phyloP scores from a whole-genome alignment of 2,888 invertebrate species.

The Mythimna ferrago region DNA sequence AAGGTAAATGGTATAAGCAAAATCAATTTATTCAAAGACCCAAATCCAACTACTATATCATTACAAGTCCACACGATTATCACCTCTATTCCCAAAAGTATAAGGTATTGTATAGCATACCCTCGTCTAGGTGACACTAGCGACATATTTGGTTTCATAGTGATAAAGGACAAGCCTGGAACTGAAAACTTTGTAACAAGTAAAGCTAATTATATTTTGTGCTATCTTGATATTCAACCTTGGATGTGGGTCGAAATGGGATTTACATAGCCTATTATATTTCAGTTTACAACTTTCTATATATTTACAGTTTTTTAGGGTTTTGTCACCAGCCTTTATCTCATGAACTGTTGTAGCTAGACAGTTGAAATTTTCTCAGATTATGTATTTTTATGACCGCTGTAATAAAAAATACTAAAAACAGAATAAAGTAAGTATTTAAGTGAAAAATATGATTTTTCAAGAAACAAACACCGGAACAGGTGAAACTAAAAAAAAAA shows the following conservation, averaged over 20 bases:
- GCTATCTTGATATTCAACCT: slow-evolving; percentile 12
- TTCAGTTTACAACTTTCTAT: not conserved
- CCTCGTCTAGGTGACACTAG: slow-evolving; percentile 4
- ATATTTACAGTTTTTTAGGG: not conserved
- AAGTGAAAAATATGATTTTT: too few species aligned
- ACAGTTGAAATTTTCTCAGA: too few species aligned
- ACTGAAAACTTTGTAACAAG: slow-evolving; percentile 44
- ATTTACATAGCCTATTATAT: slow-evolving; percentile 6
- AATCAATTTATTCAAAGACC: slow-evolving; percentile 1
- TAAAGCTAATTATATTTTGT: slow-evolving; percentile 46
- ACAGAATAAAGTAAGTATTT: too few species aligned
- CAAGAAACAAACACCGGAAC: too few species aligned
- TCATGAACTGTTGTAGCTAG: too few species aligned
- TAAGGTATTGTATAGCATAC: slow-evolving; percentile 17
- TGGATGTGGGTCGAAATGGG: slow-evolving; percentile 27
- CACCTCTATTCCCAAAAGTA: not conserved
- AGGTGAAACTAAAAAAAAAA: too few species aligned
- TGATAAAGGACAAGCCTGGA: slow-evolving; percentile 28
- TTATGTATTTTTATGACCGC: too few species aligned
- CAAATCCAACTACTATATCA: not conserved
- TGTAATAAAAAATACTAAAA: too few species aligned
- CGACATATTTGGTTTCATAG: slow-evolving; percentile 25
- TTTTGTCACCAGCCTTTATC: too few species aligned
- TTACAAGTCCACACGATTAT: not conserved
- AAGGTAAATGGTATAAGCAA: not conserved